Evolutionary conservation across 2,888 invertebrate genomes (phyloP).

Genomic region (Philereme transversata): DNA sequence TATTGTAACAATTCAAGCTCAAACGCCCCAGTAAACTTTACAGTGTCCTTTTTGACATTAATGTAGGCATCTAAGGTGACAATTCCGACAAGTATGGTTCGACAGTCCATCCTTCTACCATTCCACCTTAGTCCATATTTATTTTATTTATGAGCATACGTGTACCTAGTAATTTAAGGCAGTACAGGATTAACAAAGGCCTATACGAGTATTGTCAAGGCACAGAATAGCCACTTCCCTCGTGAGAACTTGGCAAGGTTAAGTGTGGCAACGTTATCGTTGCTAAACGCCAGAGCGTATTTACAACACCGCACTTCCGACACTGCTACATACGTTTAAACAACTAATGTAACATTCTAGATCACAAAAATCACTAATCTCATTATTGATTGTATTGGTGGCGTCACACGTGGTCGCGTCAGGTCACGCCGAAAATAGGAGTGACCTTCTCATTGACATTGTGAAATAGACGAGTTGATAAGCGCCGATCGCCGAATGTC

Average conservation of each 20-base stretch:
- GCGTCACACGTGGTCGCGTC: conserved; percentile 64
- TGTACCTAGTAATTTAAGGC: conserved; percentile 55
- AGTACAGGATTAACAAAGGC: conserved; percentile 79
- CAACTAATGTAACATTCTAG: conserved; percentile 19
- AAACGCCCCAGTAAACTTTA: too few relatives aligned
- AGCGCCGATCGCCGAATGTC: conserved; percentile 80
- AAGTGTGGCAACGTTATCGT: conserved; percentile 81
- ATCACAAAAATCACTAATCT: conserved; percentile 36
- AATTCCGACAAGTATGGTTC: too few relatives aligned
- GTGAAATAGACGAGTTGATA: conserved; percentile 83
- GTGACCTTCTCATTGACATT: conserved; percentile 84
- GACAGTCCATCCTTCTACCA: too few relatives aligned
- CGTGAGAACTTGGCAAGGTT: conserved; percentile 84
- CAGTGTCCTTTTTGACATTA: too few relatives aligned
- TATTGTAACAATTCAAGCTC: too few relatives aligned
- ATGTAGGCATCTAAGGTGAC: too few relatives aligned
- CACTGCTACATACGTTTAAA: conserved; percentile 63
- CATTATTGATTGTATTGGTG: conserved; percentile 37
- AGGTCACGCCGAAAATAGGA: conserved; percentile 71
- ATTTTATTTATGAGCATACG: conserved; percentile 9
- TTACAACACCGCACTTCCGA: conserved; percentile 81
- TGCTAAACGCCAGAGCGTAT: conserved; percentile 81
- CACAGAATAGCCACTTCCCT: conserved; percentile 82
- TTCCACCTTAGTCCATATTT: conserved; percentile 2
- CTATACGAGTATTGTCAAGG: conserved; percentile 82